Evolutionary conservation across 2,888 invertebrate species (phyloP).

Genomic region (Taphrorychus bicolor): DNA sequence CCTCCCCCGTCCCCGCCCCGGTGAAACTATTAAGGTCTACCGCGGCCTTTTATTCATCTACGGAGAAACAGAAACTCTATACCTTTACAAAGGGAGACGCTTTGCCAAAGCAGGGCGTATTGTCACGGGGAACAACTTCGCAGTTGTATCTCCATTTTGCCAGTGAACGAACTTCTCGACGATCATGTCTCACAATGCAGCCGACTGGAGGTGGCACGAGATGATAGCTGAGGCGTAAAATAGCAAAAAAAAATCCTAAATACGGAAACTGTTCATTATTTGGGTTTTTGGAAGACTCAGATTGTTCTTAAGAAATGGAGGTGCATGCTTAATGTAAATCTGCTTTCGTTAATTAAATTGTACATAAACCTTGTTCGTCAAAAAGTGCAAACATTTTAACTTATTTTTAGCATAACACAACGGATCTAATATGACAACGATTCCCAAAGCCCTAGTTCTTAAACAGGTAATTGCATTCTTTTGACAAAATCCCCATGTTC

Average conservation of each 20-base stretch:
- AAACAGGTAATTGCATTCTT: too few relatives aligned
- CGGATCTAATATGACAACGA: too few relatives aligned
- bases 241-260: not conserved
- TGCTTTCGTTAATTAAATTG: too few relatives aligned
- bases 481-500: too few relatives aligned
- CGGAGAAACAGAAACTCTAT: conserved; percentile 8
- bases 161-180: conserved; percentile 1
- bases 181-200: not conserved
- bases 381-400: too few relatives aligned
- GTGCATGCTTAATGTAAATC: too few relatives aligned
- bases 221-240: not conserved
- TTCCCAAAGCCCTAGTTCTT: too few relatives aligned
- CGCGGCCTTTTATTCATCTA: conserved; percentile 32
- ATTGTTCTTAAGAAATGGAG: not conserved
- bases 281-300: not conserved
- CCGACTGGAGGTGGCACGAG: not conserved
- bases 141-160: conserved; percentile 3
- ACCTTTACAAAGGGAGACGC: conserved; percentile 17
- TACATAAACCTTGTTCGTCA: too few relatives aligned
- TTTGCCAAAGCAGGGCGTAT: conserved; percentile 14
- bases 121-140: conserved; percentile 24
- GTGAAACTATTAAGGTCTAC: conserved; percentile 24
- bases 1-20: conserved; percentile 11
- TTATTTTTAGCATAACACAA: too few relatives aligned
- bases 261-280: too few relatives aligned